These are phyloP conservation scores for Emydoidea blandingii DNA, from an alignment of 2,797 vertebrate species.

Conservation along the genomic window DNA sequence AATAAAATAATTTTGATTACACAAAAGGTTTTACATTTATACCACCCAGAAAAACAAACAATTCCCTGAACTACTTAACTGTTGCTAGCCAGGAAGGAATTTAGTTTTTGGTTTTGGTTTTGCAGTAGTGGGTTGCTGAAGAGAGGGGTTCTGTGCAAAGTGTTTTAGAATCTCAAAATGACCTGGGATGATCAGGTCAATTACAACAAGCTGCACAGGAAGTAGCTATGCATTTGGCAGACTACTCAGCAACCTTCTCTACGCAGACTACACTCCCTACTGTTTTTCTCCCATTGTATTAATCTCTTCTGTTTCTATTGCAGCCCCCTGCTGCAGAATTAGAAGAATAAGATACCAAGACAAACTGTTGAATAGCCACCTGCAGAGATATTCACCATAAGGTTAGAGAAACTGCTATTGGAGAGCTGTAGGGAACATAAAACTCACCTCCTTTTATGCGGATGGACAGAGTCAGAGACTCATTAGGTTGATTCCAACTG, in stretches of 20 bases:
- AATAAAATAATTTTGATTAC: background rate
- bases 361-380: background rate
- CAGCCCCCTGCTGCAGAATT: background rate
- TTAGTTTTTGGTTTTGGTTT: background rate
- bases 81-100: background rate
- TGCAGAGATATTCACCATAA: accelerated
- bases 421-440: background rate
- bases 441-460: accelerated
- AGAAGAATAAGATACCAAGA: background rate
- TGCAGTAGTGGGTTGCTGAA: background rate
- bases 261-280: background rate
- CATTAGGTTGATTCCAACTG: background rate
- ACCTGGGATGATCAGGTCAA: background rate
- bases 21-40: accelerated
- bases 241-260: background rate
- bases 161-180: background rate
- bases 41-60: accelerated
- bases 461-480: accelerated
- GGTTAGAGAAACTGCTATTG: accelerated
- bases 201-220: background rate
- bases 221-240: background rate
- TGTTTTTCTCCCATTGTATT: background rate
- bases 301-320: background rate
- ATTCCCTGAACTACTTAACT: accelerated
- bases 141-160: background rate